Base-by-base conservation (phyloP, 2,888 invertebrate genomes). In the Plagodis pulveraria region DNA sequence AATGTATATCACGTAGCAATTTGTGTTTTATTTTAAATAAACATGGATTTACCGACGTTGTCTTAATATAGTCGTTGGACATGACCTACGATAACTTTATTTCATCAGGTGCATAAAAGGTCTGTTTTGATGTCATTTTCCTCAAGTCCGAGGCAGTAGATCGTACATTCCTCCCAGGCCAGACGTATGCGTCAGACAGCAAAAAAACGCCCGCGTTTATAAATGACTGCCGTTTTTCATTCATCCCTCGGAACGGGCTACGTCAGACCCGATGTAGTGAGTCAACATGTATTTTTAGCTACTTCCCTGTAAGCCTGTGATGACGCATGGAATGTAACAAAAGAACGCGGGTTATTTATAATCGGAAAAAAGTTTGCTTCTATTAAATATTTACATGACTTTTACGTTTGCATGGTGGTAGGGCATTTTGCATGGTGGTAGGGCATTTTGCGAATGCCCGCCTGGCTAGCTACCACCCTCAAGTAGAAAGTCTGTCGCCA, bases 171-270 rank as follows among this genome's bases (percentile, higher is more conserved):
- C 58, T 56, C 53, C 36, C 49, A 22, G 34, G 42, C 56, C 44
- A 52, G 43, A 41, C 12, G 54, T 44, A 55, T 62, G 59, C 56
- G 54, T 56, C 60, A 63, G 48, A 46, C 50, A 22, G 48, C 43
- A 76, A 77, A 76, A 62, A 63, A 63, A 60, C 43, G 51, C 51
- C 42, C 43, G 11, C 49, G 38, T 45, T 49, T 58, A 66, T 62
- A 63, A 71, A 65, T 66, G 70, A 59, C 66, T 63, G 65, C 67
- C 72, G 73, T 79, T 77, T 83, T 76, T 77, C 78, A 83, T 84
- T 84, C 79, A 84, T 78, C 82, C 82, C 81, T 77, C 76, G 71
- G 65, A 66, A 70, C 67, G 68, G 45, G 49, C 74, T 70, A 74
- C 78, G 81, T 82, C 81, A 85, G 67, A 63, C 70, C 65, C 72